Percentiles rank a stretch among this genome's conserved stretches.
These are phyloP conservation scores for Osedax fenrisi DNA, from an alignment of 2,888 invertebrate species.

Conservation along the genomic window DNA sequence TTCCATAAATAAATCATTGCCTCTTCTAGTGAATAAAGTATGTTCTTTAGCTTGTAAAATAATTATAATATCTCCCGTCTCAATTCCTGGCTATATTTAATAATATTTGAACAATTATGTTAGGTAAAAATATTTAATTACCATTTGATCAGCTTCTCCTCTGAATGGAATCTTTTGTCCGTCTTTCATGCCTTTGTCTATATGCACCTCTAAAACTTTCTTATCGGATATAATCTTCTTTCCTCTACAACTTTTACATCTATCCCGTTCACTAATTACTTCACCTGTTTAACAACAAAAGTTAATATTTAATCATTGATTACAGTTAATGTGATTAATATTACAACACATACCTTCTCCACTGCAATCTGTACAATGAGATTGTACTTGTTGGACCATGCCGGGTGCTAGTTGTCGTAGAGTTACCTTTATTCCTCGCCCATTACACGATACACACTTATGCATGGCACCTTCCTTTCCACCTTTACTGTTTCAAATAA, in stretches of 20 bases:
- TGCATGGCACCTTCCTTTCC: conserved; percentile 61
- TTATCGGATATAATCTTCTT: conserved; percentile 70
- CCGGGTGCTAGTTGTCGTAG: conserved; percentile 63
- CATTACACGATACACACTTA: conserved; percentile 64
- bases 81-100: conserved; percentile 60
- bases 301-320: neutral
- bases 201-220: conserved; percentile 71
- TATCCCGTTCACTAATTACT: conserved; percentile 61
- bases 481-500: conserved; percentile 56
- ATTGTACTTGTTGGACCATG: conserved; percentile 54
- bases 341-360: conserved; percentile 54
- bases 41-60: conserved; percentile 71
- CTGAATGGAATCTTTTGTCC: conserved; percentile 72
- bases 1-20: conserved; percentile 60
- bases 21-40: conserved; percentile 65
- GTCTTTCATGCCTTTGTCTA: conserved; percentile 78
- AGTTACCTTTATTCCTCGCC: conserved; percentile 65
- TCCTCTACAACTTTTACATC: conserved; percentile 70
- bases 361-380: conserved; percentile 51
- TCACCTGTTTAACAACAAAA: conserved; percentile 40
- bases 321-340: neutral
- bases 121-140: conserved; percentile 40
- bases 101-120: neutral
- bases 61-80: conserved; percentile 78
- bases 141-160: conserved; percentile 75